Evolutionary conservation across 1,140 invertebrate species (phyloP), one percentile per base, ranked within the genome.

Genomic region (Drosophila ohnishii): DNA sequence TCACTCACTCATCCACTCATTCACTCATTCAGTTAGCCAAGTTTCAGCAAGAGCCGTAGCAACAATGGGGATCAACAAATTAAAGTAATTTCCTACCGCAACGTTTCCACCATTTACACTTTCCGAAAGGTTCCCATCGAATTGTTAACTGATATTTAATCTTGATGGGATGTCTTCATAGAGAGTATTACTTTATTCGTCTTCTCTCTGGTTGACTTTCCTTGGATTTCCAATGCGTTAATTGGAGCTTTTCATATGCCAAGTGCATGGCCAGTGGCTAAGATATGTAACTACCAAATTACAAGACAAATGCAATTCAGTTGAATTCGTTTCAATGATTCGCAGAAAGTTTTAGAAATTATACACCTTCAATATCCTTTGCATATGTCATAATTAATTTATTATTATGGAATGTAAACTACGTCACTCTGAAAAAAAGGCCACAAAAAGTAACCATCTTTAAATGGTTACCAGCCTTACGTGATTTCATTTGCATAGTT

Each of bases 41-140:
- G 80, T 80, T 84, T 71, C 75, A 66, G 48, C 77, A 55, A 63
- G 64, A 75, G 39, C 65, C 60, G 28, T 44, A 60, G 35, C 71
- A 84, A 66, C 77, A 75, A 67, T 71, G 69, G 77, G 78, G 75
- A 86, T 63, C 82, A 86, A 76, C 76, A 87, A 87, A 88, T 87
- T 87, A 87, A 87, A 88, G 84, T 88, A 87, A 87, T 87, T 87
- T 87, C 77, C 80, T 87, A 88, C 83, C 84, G 80, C 84, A 84
- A 80, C 77, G 80, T 57, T 84, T 88, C 48, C 73, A 77, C 74
- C 67, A 34, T 55, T 75, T 78, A 60, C 58, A 50, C 66, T 70
- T 51, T 42, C 69, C 32, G 55, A 50, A 63, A 53, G 50, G 66
- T 71, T 42, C 28, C 39, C n/a, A 35, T 25, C 16, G 13, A 61